A percentile compares a stretch with the other conserved stretches of the same genome.
These are phyloP conservation scores for Gymnogyps californianus DNA, from an alignment of 2,113 vertebrate species.

Conservation along the genomic window DNA sequence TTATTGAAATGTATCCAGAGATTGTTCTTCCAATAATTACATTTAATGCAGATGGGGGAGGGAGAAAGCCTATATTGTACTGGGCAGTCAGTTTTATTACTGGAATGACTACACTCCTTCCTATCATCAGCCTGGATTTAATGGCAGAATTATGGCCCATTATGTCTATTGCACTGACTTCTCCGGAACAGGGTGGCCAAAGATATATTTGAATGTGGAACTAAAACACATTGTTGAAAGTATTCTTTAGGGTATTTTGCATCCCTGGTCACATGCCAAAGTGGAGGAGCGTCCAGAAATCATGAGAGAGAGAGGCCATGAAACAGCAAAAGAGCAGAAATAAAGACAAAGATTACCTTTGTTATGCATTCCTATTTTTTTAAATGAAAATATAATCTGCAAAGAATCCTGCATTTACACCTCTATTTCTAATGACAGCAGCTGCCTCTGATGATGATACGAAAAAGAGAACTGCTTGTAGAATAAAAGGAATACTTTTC, in stretches of 20 bases:
- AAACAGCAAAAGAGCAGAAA: not conserved
- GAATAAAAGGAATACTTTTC: not conserved
- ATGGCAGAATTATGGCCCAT: conserved; percentile 27
- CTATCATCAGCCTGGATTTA: conserved; percentile 9
- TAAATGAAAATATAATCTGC: not conserved
- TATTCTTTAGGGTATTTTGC: not conserved
- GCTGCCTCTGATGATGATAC: not conserved
- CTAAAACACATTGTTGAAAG: not conserved
- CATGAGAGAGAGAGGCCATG: not conserved
- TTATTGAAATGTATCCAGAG: conserved; percentile 29
- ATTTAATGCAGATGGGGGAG: conserved; percentile 1
- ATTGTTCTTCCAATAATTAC: conserved; percentile 24
- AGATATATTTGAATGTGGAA: not conserved
- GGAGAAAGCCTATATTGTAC: not conserved
- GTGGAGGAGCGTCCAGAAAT: conserved; percentile 1
- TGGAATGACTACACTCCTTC: conserved; percentile 41
- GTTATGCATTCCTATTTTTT: not conserved
- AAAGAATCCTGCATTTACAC: not conserved
- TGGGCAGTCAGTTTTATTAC: conserved; percentile 50
- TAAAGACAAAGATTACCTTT: not conserved
- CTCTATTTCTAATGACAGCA: not conserved
- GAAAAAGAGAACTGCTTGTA: not conserved
- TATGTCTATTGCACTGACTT: conserved; percentile 14
- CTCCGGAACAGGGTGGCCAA: not conserved
- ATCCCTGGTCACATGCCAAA: not conserved